A percentile compares a stretch with the other conserved stretches of the same genome.
Conservation (phyloP, 1,140 invertebrate species). For the Physella acuta region DNA sequence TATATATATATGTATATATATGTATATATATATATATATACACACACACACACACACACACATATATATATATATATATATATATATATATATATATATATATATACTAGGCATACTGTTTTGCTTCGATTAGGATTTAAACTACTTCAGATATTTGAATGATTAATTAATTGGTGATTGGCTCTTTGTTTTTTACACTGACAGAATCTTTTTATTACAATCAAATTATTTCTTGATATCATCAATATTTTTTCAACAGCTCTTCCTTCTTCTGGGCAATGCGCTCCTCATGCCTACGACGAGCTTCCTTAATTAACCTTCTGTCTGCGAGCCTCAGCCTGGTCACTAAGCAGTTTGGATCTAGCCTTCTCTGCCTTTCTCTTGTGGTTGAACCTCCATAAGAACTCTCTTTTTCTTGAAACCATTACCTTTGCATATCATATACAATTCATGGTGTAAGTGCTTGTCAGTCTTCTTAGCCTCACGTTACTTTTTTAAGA, state of each 20-base stretch:
- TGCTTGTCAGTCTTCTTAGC: constrained; percentile 99
- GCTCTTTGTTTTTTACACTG: too few relatives aligned
- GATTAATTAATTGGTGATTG: too few relatives aligned
- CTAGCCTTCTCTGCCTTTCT: constrained; percentile 99
- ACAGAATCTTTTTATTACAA: too few relatives aligned
- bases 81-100: too few relatives aligned
- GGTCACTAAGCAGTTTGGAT: constrained; percentile 95
- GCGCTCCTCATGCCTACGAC: constrained; percentile 91
- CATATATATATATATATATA: too few relatives aligned
- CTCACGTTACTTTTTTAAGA: constrained; percentile 95
- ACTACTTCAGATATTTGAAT: too few relatives aligned
- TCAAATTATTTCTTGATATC: constrained; percentile 43
- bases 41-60: too few relatives aligned
- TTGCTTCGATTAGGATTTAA: too few relatives aligned
- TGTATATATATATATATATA: too few relatives aligned
- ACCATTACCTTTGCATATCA: constrained; percentile 97
- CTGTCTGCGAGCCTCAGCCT: constrained; percentile 91
- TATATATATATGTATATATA: too few relatives aligned
- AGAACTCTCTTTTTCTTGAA: constrained; percentile 99
- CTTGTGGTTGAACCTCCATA: constrained; percentile 99
- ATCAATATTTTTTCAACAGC: constrained; percentile 65
- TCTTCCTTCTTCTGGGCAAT: constrained; percentile 91
- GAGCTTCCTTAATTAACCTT: constrained; percentile 95
- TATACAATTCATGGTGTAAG: constrained; percentile 95
- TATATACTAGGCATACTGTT: too few relatives aligned